Base-by-base conservation (phyloP, 2,888 invertebrate genomes). In the Lutraria lutraria region DNA sequence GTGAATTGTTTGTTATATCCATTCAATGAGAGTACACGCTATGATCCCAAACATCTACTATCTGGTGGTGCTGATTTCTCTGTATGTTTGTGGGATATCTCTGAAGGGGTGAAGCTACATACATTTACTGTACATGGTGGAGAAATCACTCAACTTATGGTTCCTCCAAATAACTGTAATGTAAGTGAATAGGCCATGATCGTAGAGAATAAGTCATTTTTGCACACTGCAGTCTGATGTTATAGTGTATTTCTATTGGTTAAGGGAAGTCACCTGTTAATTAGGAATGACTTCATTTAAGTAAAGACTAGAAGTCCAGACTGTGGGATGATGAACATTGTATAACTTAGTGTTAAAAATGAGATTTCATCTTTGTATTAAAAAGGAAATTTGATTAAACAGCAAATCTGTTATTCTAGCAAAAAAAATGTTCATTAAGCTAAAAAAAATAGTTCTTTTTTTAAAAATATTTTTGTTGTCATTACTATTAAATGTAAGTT, bases 1-100 rank as follows among this genome's bases (percentile, higher is more conserved):
- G 99, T 99, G 0, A 99, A 99, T 96, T 99, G 99, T 95, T 97
- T 99, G 0, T 97, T 99, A 0, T 99, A 99, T 96, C 99, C 99
- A 0, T 98, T 99, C 94, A 98, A 99, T 94, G 98, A 99, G 13
- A 98, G 97, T 92, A 93, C 96, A 0, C 98, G 99, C 96, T 97
- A 97, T 92, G 97, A 97, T 89, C 95, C 96, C 8, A 94, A 95
- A 83, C 95, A 96, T 86, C 94, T 99, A 88, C 98, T 99, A 0
- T 99, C 99, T 0, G 99, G 99, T 0, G 99, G 99, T 0, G 98
- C 99, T 19, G 99, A 99, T 97, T 99, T 99, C 97, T 99, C 99
- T 0, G 99, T 99, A 4, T 99, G 99, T 94, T 97, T 99, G 0
- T 99, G 99, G 99, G 99, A 99, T 96, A 97, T 99, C 93, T 98